A percentile compares a stretch with the other conserved stretches of the same genome.
Conservation (phyloP, 2,888 invertebrate species). For the Dascillus cervinus region DNA sequence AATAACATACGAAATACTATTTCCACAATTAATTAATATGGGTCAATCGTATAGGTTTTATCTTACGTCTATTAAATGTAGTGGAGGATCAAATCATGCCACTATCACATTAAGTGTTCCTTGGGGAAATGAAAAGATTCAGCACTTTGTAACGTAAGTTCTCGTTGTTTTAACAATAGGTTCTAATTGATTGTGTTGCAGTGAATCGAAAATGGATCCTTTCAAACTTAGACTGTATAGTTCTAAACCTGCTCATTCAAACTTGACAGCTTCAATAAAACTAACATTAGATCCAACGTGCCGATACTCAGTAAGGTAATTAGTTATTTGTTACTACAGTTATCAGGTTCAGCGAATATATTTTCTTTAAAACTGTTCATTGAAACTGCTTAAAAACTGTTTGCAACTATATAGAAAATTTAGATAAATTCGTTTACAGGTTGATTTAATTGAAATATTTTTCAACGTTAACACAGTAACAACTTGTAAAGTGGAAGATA, state of each 20-base stretch:
- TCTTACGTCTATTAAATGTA: constrained; percentile 47
- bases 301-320: constrained; percentile 58
- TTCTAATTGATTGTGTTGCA: constrained; percentile 4
- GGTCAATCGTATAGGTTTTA: constrained; percentile 55
- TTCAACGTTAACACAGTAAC: too few relatives aligned
- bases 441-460: too few relatives aligned
- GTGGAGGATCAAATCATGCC: constrained; percentile 46
- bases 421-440: too few relatives aligned
- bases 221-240: constrained; percentile 53
- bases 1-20: constrained; percentile 52
- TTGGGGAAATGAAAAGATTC: constrained; percentile 57
- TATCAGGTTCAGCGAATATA: too few relatives aligned
- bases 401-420: too few relatives aligned
- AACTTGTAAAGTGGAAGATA: too few relatives aligned
- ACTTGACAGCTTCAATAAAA: constrained; percentile 47
- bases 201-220: constrained; percentile 35
- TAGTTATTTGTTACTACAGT: too few relatives aligned
- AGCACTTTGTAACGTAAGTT: constrained; percentile 54
- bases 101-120: constrained; percentile 56
- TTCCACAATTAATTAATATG: constrained; percentile 50
- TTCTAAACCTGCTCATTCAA: constrained; percentile 45
- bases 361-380: too few relatives aligned
- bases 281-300: constrained; percentile 64
- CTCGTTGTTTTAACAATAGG: not conserved
- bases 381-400: too few relatives aligned